These are phyloP conservation scores for Echinops telfairi DNA, from an alignment of 2,113 vertebrate species.

Conservation along the genomic window DNA sequence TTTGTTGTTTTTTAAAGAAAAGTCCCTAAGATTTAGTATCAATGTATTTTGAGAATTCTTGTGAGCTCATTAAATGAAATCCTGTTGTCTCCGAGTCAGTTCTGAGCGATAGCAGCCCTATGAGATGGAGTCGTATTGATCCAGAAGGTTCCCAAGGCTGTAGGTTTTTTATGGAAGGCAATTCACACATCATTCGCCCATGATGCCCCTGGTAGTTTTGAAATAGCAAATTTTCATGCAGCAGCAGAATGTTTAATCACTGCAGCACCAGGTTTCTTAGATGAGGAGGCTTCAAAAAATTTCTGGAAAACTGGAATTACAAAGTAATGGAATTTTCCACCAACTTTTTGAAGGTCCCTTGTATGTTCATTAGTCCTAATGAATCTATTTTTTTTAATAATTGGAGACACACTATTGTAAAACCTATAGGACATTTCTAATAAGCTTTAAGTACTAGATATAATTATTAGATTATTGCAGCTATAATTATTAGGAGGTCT, in stretches of 20 bases:
- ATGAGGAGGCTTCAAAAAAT: too few species aligned
- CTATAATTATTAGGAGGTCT: neutral
- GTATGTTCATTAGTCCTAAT: neutral
- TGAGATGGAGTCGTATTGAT: neutral
- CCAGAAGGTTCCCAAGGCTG: neutral
- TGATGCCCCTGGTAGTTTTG: neutral
- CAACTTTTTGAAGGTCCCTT: too few species aligned
- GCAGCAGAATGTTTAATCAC: neutral
- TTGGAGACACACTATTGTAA: too few species aligned
- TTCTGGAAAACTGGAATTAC: too few species aligned
- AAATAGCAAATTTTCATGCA: neutral
- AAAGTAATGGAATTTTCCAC: too few species aligned
- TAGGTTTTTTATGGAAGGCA: neutral
- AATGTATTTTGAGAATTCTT: too few species aligned
- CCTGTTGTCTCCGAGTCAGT: neutral
- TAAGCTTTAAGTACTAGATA: too few species aligned
- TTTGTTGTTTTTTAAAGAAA: too few species aligned
- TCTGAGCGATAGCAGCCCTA: neutral
- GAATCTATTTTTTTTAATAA: neutral
- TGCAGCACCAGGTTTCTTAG: neutral
- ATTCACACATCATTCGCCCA: neutral
- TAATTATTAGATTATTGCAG: too few species aligned
- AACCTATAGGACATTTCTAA: too few species aligned
- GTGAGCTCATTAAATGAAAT: neutral
- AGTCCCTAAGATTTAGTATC: too few species aligned